Percentiles rank a stretch among this genome's conserved stretches.
These are phyloP conservation scores for Chloropsis hardwickii DNA, from an alignment of 2,113 vertebrate species.

Conservation along the genomic window DNA sequence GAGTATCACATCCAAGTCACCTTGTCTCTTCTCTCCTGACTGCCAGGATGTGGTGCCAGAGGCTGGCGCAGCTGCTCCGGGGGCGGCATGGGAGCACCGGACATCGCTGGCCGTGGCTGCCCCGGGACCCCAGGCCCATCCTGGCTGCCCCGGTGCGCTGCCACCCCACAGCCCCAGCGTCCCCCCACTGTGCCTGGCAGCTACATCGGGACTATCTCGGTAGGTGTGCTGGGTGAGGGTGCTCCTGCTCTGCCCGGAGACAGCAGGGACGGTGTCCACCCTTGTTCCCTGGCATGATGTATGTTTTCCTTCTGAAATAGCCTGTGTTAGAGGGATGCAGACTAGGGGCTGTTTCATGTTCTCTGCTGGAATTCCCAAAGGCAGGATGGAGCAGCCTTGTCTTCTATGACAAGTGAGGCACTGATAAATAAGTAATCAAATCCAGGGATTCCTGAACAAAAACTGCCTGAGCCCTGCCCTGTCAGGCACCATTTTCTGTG, in stretches of 20 bases:
- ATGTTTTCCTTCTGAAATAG: background rate
- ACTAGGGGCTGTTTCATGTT: fast-evolving
- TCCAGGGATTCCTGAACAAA: background rate
- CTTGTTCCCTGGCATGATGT: fast-evolving
- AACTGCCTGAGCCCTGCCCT: background rate
- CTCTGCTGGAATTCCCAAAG: background rate
- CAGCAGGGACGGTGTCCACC: background rate
- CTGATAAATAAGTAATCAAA: background rate
- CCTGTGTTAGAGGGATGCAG: fast-evolving
- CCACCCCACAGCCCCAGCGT: slow-evolving; percentile 10
- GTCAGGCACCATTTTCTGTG: background rate
- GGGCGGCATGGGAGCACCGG: background rate
- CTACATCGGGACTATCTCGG: slow-evolving; percentile 73
- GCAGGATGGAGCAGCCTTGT: background rate
- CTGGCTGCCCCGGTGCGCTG: background rate
- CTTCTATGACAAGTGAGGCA: background rate
- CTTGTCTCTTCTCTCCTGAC: background rate
- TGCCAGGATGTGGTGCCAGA: slow-evolving; percentile 67
- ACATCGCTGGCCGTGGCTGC: background rate
- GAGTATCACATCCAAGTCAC: background rate
- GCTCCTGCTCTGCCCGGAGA: background rate
- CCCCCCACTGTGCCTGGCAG: slow-evolving; percentile 65
- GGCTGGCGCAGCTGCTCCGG: slow-evolving; percentile 21
- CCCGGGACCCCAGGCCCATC: background rate
- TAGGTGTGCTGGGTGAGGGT: background rate